phyloP scores from a whole-genome alignment of 2,113 vertebrate species.

The Ictidomys tridecemlineatus region DNA sequence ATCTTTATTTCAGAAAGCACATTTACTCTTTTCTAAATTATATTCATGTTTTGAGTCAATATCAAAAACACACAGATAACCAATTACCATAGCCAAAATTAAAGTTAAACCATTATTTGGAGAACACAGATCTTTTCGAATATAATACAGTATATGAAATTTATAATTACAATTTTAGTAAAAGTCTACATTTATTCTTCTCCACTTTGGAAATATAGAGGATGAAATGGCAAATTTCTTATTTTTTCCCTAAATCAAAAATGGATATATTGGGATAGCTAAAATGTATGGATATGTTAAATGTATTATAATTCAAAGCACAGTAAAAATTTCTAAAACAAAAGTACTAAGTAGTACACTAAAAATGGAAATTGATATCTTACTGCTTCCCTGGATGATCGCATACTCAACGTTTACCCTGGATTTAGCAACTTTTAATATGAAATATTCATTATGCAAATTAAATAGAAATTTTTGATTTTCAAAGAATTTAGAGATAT shows the following conservation, averaged over 20 bases:
- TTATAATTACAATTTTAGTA: slow-evolving; percentile 21
- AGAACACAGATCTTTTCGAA: slow-evolving; percentile 32
- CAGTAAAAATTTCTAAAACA: slow-evolving; percentile 56
- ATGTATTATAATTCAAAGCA: slow-evolving; percentile 46
- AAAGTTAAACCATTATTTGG: neutral
- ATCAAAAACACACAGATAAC: slow-evolving; percentile 59
- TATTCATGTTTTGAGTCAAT: neutral
- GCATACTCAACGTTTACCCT: slow-evolving; percentile 56
- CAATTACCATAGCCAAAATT: neutral
- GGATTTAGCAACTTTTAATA: slow-evolving; percentile 67
- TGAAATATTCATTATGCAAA: slow-evolving; percentile 61
- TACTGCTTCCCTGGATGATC: slow-evolving; percentile 34
- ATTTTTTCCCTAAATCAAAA: neutral
- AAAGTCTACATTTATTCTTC: slow-evolving; percentile 1
- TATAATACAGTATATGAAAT: neutral
- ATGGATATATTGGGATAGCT: neutral
- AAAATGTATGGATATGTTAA: slow-evolving; percentile 63
- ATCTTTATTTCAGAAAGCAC: slow-evolving; percentile 59
- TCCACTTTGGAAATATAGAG: neutral
- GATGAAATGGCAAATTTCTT: neutral
- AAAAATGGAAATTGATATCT: slow-evolving; percentile 52
- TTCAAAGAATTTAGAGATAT: slow-evolving; percentile 61
- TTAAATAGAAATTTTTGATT: slow-evolving; percentile 55
- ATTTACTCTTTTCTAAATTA: slow-evolving; percentile 4
- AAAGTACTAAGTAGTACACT: slow-evolving; percentile 66